Evolutionary conservation across 2,797 vertebrate genomes (phyloP), one percentile per base, ranked within the genome.

Genomic region (Cygnus olor): DNA sequence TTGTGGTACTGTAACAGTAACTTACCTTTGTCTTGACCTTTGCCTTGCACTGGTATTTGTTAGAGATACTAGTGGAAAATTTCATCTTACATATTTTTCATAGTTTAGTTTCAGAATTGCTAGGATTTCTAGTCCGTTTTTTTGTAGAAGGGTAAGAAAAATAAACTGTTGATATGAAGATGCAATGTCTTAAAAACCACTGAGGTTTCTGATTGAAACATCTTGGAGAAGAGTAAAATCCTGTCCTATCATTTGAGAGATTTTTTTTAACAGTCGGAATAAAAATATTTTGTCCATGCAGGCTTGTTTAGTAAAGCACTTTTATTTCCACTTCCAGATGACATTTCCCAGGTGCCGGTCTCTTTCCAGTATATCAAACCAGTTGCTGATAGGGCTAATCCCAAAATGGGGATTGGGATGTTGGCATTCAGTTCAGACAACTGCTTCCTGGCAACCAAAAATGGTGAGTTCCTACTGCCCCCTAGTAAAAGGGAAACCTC

Each of bases 381-480:
- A 2, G 98, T 98, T 38, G 93, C 98, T 4, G 99, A 99, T 95
- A 97, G 99, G 76, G 99, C 99, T 8, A 99, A 99, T 97, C 99
- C 99, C 30, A 99, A 98, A 97, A 98, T 99, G 8, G 99, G 99
- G 27, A 66, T 99, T 6, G 99, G 99, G 66, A 95, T 97, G 66
- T 66, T 99, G 97, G 98, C 99, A 5, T 99, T 99, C 96, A 99
- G 99, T 93, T 92, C 98, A 2, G 98, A 99, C 97, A 99, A 98
- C 96, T 98, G 98, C 94, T 99, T 99, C 97, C 97, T 99, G 76
- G 99, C 99, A 34, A 99, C 99, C 12, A 99, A 97, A 97, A 99
- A 99, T 1, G 99, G 99, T 99, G 78, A 95, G 97, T 97, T 80
- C 58, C 7, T 7, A 1, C 34, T 44, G 53, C 22, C 40, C 80